Evolutionary conservation across 2,113 vertebrate species (phyloP).

Genomic region (Electrona antarctica): DNA sequence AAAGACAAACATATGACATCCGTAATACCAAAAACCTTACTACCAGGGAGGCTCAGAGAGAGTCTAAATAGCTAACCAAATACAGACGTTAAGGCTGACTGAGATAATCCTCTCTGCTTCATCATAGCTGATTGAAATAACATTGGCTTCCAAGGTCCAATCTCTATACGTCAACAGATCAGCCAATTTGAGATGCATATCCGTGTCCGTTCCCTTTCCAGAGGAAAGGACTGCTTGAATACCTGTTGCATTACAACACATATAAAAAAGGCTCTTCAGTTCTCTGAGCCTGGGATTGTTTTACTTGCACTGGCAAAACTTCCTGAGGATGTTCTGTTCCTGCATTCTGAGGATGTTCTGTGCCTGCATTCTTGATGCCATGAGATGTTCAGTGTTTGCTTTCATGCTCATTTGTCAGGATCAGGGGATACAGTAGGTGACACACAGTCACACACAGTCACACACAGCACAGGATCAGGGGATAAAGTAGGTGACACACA

Average conservation of each 20-base stretch:
- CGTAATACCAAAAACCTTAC: no score
- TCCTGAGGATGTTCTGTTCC: neutral
- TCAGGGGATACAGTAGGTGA: neutral
- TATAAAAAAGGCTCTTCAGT: neutral
- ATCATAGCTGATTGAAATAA: neutral
- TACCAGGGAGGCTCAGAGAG: no score
- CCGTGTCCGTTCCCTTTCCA: neutral
- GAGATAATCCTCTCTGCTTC: neutral
- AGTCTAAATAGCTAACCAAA: no score
- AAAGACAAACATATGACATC: no score
- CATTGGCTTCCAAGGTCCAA: neutral
- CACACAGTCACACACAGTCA: no score
- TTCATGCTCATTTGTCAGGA: neutral
- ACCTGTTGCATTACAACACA: conserved; percentile 10
- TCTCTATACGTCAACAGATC: neutral
- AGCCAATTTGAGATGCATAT: neutral
- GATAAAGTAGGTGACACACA: no score
- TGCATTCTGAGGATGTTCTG: neutral
- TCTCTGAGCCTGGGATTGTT: no score
- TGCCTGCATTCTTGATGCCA: neutral
- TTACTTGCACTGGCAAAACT: neutral
- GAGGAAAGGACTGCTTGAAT: neutral
- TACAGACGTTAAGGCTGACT: no score
- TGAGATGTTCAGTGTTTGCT: neutral
- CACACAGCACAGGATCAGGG: no score